Evolutionary conservation across 2,113 vertebrate species (phyloP).

Genomic region (Anguilla rostrata): DNA sequence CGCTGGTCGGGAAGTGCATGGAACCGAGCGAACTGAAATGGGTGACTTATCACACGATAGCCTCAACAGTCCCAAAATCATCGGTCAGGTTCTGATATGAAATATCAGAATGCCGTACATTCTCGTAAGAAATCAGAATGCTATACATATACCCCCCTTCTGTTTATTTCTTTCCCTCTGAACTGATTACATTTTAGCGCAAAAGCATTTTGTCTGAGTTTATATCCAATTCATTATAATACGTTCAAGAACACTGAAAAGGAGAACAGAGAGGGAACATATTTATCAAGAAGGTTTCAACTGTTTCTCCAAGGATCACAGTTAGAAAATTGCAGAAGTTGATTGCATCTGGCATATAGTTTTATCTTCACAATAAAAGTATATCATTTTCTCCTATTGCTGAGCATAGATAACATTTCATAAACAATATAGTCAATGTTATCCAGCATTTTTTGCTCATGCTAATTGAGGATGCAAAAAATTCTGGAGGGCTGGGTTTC

Average conservation of each 20-base stretch:
- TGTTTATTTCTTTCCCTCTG: background rate
- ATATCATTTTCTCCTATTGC: no score
- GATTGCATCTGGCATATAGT: no score
- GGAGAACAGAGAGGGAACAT: background rate
- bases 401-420: no score
- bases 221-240: background rate
- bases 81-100: background rate
- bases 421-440: no score
- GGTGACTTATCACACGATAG: background rate
- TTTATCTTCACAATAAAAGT: no score
- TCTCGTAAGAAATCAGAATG: background rate
- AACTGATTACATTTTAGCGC: background rate
- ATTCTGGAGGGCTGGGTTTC: no score
- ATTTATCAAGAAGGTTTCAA: background rate
- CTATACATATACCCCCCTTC: background rate
- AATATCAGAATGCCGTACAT: background rate
- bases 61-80: background rate
- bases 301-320: no score
- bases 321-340: no score
- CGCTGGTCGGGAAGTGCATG: background rate
- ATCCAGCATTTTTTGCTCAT: no score
- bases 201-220: background rate
- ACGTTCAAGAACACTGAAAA: background rate
- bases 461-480: no score
- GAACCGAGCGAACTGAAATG: background rate